These are phyloP conservation scores for Sinosuthora webbiana DNA, from an alignment of 2,113 vertebrate genomes.

Conservation along the genomic window DNA sequence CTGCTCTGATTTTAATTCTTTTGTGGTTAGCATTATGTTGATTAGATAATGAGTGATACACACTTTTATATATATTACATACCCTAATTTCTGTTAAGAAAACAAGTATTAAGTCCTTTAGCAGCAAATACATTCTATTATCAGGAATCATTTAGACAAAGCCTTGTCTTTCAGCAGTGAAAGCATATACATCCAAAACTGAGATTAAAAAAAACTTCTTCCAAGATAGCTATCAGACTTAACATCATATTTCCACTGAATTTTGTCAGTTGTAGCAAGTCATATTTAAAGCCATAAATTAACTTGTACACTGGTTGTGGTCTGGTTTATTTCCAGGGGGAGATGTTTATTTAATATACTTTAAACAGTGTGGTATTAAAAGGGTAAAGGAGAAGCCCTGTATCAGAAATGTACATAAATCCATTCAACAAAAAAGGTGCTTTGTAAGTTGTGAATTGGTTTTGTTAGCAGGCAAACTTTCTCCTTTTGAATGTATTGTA, in stretches of 20 bases:
- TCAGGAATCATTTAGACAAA: neutral
- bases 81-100: neutral
- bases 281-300: neutral
- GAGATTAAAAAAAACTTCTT: neutral
- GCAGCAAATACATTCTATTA: neutral
- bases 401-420: neutral
- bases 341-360: neutral
- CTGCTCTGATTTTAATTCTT: neutral
- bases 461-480: neutral
- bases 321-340: neutral
- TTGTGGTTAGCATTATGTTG: neutral
- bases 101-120: neutral
- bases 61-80: neutral
- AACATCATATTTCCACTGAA: neutral
- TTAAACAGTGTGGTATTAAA: neutral
- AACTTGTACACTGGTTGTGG: neutral
- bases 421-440: neutral
- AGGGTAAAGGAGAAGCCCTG: neutral
- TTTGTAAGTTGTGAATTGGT: neutral
- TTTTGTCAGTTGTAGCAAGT: neutral
- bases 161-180: neutral
- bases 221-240: neutral
- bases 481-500: neutral
- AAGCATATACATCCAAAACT: neutral
- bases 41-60: neutral